Evolutionary conservation across 2,888 invertebrate genomes (phyloP), one percentile per base, ranked within the genome.

Genomic region (Agrenia bidenticulata): DNA sequence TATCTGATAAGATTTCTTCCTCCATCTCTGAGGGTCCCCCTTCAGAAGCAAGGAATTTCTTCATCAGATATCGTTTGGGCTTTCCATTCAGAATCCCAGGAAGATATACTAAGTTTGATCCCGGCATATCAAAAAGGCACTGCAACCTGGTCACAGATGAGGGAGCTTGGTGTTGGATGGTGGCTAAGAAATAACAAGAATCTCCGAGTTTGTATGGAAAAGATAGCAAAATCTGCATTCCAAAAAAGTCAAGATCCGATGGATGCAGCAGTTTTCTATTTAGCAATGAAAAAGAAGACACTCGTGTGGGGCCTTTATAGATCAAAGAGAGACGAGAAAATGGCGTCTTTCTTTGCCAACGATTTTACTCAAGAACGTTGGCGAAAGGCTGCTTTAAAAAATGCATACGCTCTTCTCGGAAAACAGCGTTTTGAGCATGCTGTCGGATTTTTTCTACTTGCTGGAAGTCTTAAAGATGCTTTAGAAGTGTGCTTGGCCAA

Each of bases 241-340:
- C 73, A 72, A 42, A 67, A 53, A 24, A 21, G 24, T 2, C 50
- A 66, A 39, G 95, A 99, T 79, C 99, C 99, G 0, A 85, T 99
- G 82, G 99, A 99, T 79, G 96, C 98, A 0, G 96, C 99, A 0
- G 83, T 99, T 1, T 98, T 92, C 80, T 99, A 99, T 81, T 83
- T 99, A 72, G 98, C 99, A 1, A 93, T 99, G 94, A 94, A 90
- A 81, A 99, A 99, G 83, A 95, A 98, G 78, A 95, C 90, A 77
- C 83, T 99, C 2, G 86, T 99, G 0, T 97, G 96, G 92, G 98
- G 97, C 0, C 82, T 99, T 54, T 99, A 94, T 82, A 87, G 89
- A 64, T 94, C 91, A 49, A 89, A 87, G 73, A 81, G 89, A 9
- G 94, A 99, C 78, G 89, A 89, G 1, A 89, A 90, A 78, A 98